These are phyloP conservation scores for Temnothorax ravouxi DNA, from an alignment of 2,888 invertebrate genomes.

Conservation along the genomic window DNA sequence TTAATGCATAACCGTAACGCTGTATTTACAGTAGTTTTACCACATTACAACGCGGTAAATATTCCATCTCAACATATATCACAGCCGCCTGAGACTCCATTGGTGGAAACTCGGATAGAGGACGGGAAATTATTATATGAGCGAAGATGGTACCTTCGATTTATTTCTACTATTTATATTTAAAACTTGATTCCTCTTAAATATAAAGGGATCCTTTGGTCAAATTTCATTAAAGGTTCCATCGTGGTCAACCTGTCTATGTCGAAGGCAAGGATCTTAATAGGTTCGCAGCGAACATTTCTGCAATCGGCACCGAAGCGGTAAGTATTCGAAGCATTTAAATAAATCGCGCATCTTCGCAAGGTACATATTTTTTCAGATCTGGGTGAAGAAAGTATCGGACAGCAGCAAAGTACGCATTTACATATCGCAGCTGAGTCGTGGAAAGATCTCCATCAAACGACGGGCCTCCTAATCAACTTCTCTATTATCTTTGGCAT, in stretches of 20 bases:
- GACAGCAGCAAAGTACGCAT: conserved; percentile 94
- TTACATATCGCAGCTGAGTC: conserved; percentile 93
- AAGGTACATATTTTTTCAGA: conserved; percentile 88
- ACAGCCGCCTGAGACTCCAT: conserved; percentile 85
- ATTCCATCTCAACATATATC: conserved; percentile 83
- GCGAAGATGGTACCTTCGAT: conserved; percentile 91
- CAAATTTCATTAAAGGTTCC: conserved; percentile 88
- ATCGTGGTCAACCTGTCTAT: conserved; percentile 96
- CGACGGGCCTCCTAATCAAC: conserved; percentile 91
- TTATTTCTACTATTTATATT: conserved; percentile 7
- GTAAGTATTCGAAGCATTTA: conserved; percentile 87
- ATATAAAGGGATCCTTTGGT: conserved; percentile 9
- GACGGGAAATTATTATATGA: conserved; percentile 98
- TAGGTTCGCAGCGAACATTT: conserved; percentile 95
- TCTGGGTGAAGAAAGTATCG: conserved; percentile 95
- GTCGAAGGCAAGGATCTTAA: conserved; percentile 95
- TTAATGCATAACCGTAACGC: conserved; percentile 37
- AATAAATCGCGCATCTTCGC: conserved; percentile 20
- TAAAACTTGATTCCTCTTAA: neutral
- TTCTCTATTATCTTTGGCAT: neutral
- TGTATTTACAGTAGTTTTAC: conserved; percentile 78
- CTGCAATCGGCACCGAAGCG: conserved; percentile 96
- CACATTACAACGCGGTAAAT: conserved; percentile 82
- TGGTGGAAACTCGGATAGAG: conserved; percentile 95
- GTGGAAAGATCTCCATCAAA: conserved; percentile 96